Base-by-base conservation (phyloP, 2,888 invertebrate species). In the Erebia aethiops region DNA sequence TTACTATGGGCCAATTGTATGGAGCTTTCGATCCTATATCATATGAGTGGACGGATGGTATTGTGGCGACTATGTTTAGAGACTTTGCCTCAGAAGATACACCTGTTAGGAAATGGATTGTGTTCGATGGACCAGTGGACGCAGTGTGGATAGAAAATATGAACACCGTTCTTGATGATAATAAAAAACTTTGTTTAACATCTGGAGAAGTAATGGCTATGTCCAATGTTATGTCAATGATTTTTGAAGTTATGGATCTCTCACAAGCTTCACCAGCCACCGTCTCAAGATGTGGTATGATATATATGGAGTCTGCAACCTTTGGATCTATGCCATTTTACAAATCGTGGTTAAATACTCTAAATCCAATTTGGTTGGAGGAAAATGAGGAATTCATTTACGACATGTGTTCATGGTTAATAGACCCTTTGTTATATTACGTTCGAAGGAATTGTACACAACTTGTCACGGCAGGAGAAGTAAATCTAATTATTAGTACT, bases 121-220 rank as follows among this genome's bases (percentile, higher is more conserved):
- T 99, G 67, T 98, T 99, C 86, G 98, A 98, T 86, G 98, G 98
- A 0, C 98, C 98, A 0, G 97, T 98, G 2, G 98, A 98, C 87
- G 97, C 97, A 2, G 96, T 97, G 5, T 98, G 98, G 98, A 97
- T 98, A 77, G 98, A 98, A 92, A 98, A 97, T 85, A 96, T 98
- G 95, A 98, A 98, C 83, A 97, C 97, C 0, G 97, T 97, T 5
- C 89, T 98, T 76, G 98, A 98, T 86, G 97, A 97, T 79, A 98
- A 97, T 85, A 97, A 97, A 88, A 98, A 97, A 83, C 93, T 98
- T 21, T 98, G 98, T 83, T 90, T 98, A 52, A 97, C 97, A 85
- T 97, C 97, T 35, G 98, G 98, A 18, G 98, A 98, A 89, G 96
- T 97, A 54, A 97, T 98, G 91, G 96, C 96, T 72, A 96, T 98